These are phyloP conservation scores for Dromaius novaehollandiae DNA, from an alignment of 2,113 vertebrate genomes.

Conservation along the genomic window DNA sequence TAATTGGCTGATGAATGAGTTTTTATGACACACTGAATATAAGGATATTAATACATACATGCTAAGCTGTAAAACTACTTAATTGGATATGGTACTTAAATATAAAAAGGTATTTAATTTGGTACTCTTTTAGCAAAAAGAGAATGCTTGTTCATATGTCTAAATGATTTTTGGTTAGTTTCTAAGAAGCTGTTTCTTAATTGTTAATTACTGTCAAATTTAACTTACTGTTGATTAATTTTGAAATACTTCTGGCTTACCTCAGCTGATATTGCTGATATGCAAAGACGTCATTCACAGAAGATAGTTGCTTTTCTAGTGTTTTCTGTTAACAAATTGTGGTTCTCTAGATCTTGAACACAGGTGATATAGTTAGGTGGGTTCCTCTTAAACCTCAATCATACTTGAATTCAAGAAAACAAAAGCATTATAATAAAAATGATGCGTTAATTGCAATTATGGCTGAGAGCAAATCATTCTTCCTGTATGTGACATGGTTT, in stretches of 20 bases:
- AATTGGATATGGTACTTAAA: background rate
- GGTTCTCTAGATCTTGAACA: background rate
- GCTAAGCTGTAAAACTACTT: background rate
- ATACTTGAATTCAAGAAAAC: background rate
- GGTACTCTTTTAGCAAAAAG: background rate
- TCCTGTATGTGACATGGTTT: background rate
- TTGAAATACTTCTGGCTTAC: accelerated
- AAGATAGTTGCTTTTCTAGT: background rate
- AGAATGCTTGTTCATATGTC: background rate
- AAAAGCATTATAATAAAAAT: background rate
- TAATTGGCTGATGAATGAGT: background rate
- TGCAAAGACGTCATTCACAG: background rate
- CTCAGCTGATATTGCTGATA: background rate
- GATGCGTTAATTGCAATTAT: background rate
- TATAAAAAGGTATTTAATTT: background rate
- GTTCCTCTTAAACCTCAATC: background rate
- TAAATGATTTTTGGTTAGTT: background rate
- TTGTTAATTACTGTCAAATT: background rate
- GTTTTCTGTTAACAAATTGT: background rate
- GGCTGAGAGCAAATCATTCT: background rate
- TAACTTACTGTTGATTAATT: background rate
- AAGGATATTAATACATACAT: background rate
- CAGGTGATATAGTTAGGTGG: background rate
- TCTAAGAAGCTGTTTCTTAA: background rate
- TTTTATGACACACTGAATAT: background rate